These are phyloP conservation scores for Tolmerus cingulatus DNA, from an alignment of 2,888 invertebrate species.

Conservation along the genomic window DNA sequence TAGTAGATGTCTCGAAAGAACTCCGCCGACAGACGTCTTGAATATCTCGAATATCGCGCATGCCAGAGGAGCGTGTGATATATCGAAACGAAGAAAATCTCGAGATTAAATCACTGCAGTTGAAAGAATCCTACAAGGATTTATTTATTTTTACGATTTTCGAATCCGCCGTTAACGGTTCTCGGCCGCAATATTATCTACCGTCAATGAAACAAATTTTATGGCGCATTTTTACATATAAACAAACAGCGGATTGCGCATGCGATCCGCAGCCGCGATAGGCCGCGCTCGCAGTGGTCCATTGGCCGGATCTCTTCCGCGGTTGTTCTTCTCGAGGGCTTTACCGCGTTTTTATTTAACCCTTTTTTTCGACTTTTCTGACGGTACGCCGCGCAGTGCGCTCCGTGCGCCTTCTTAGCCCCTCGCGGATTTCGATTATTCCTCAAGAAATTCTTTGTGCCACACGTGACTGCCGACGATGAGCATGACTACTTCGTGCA, in stretches of 20 bases:
- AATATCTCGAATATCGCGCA: neutral
- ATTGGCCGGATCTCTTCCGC: slow-evolving; percentile 4
- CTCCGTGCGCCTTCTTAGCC: neutral
- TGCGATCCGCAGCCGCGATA: slow-evolving; percentile 15
- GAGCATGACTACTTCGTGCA: slow-evolving; percentile 1
- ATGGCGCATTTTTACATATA: slow-evolving; percentile 29
- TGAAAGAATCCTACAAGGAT: neutral
- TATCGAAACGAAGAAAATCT: neutral
- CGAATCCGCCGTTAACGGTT: neutral
- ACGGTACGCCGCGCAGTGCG: neutral
- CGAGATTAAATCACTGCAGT: neutral
- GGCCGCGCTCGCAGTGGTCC: neutral
- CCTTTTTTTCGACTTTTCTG: neutral
- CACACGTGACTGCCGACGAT: neutral
- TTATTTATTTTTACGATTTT: neutral
- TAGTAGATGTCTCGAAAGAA: neutral
- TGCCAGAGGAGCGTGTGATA: neutral
- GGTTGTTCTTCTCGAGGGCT: neutral
- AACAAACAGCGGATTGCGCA: slow-evolving; percentile 21
- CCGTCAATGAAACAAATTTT: slow-evolving; percentile 28
- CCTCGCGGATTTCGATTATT: neutral
- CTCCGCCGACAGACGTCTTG: neutral
- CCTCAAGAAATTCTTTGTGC: neutral
- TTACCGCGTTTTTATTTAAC: neutral
- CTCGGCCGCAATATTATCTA: slow-evolving; percentile 10